Base-by-base conservation (phyloP, 2,888 invertebrate species). In the Drosophila neutralis region DNA sequence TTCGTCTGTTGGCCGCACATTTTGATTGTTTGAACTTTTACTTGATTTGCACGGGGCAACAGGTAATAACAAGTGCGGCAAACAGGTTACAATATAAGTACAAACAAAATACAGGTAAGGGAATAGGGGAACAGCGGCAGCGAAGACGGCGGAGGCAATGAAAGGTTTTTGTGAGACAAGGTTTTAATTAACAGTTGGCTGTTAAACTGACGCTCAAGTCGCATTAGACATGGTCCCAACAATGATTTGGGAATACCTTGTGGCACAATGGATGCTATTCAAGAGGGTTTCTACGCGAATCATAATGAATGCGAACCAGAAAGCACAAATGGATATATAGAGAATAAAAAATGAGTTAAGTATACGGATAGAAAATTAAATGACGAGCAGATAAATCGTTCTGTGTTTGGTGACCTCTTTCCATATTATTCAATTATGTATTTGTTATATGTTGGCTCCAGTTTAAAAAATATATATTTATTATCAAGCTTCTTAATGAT, bases 21-120 rank as follows among this genome's bases (percentile, higher is more conserved):
- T 57, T 74, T 69, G 74, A 74, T 51, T 65, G 45, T 51, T 40
- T 72, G 68, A 73, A 68, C 77, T 76, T 68, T 76, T 76, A 69
- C 60, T 40, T 71, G 45, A 66, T 71, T 63, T 73, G 52, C 69
- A 69, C 58, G 35, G 66, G 40, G 40, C 73, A 60, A 58, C 69
- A 77, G 73, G 69, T 76, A 77, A 69, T 73, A 73, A 58, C 78
- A 76, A 69, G 74, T 73, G 63, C 74, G 59, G 51, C 74, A 73
- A 74, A 73, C 74, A 33, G 62, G 69, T 73, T 59, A 64, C 24
- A 63, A 73, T 67, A 21, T 29, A 49, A 42, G 36, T 36, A n/a
- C 24, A 45, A n/a, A 15, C 24, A 24, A 24, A 15, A 24, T 7
- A 36, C 21, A 21, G 27, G 27, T 6, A 24, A 36, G 7, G 10